Evolutionary conservation across 2,113 vertebrate genomes (phyloP), one percentile per base, ranked within the genome.

Genomic region (Butastur rufipennis): DNA sequence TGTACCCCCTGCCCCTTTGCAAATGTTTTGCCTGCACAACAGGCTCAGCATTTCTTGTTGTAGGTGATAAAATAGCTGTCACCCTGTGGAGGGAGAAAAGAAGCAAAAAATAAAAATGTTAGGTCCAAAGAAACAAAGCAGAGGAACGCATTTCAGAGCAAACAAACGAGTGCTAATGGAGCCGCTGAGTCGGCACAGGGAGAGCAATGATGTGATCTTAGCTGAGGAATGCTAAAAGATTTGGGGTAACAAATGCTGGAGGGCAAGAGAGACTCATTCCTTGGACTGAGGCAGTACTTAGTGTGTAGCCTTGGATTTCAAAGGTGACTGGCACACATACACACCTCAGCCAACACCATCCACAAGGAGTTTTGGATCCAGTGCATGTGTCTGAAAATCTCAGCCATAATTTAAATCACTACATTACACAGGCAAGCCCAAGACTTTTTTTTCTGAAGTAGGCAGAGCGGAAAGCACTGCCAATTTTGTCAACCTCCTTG

Each of bases 1-100:
- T 91, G 94, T 95, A 95, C 90, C 96, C 97, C 92, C 96, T 96
- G 95, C 96, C 93, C 96, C 95, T 96, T 85, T 96, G 95, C 96
- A 96, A 97, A 97, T 96, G 96, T 98, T 97, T 96, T 93, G 93
- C 96, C 94, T 94, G 95, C 95, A 97, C 96, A 90, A 95, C 91
- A 91, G 95, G 97, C 95, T 98, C 42, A 88, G 97, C 97, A 94
- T 94, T 97, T 96, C 91, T 97, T 94, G 97, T 77, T 91, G 71
- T 42, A 75, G n/a, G 96, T 97, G 97, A 97, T 97, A 97, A 97
- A 97, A 97, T 96, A 98, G 91, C 97, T 97, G 91, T 98, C 96
- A 97, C 88, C 88, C 84, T 7, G 93, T 36, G 86, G 94, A 97
- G 94, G 80, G 89, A 96, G 93, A n/a, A 95, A 95, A 86, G 93